A percentile compares a stretch with the other conserved stretches of the same genome.
Evolutionary conservation across 2,113 vertebrate genomes (phyloP).

Genomic region (Thunnus thynnus): DNA sequence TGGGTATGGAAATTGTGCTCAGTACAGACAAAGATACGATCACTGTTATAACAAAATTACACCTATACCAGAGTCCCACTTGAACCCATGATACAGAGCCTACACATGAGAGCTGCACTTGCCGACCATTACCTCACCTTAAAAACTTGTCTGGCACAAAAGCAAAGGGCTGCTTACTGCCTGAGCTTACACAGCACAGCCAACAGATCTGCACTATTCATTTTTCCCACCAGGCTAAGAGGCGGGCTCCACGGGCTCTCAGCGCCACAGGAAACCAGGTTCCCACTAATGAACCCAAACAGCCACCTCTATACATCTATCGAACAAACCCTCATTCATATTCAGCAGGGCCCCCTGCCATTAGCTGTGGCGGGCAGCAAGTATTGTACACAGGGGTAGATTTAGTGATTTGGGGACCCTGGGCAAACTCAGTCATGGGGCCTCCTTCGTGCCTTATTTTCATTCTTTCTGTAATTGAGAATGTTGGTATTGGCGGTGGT

Average conservation of each 20-base stretch:
- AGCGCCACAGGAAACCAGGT: slow-evolving; percentile 49
- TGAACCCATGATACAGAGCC: slow-evolving; percentile 5
- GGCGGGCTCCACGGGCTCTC: slow-evolving; percentile 52
- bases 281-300: slow-evolving; percentile 74
- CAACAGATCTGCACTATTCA: slow-evolving; percentile 49
- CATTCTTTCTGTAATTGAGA: too few species aligned
- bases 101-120: slow-evolving; percentile 22
- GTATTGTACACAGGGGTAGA: slow-evolving; percentile 40
- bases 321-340: slow-evolving; percentile 67
- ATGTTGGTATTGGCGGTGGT: too few species aligned
- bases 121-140: slow-evolving; percentile 36
- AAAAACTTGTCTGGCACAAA: slow-evolving; percentile 34
- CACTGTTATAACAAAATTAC: slow-evolving; percentile 35
- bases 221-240: slow-evolving; percentile 54
- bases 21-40: not conserved
- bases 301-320: slow-evolving; percentile 52
- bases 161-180: slow-evolving; percentile 15
- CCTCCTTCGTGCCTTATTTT: too few species aligned
- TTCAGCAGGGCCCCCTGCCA: slow-evolving; percentile 56
- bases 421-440: too few species aligned
- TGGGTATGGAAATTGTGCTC: slow-evolving; percentile 17
- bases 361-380: slow-evolving; percentile 58
- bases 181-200: slow-evolving; percentile 29
- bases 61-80: slow-evolving; percentile 20
- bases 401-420: too few species aligned